A percentile compares a stretch with the other conserved stretches of the same genome.
Conservation (phyloP, 1,140 invertebrate species). For the Drosophila quadrilineata region DNA sequence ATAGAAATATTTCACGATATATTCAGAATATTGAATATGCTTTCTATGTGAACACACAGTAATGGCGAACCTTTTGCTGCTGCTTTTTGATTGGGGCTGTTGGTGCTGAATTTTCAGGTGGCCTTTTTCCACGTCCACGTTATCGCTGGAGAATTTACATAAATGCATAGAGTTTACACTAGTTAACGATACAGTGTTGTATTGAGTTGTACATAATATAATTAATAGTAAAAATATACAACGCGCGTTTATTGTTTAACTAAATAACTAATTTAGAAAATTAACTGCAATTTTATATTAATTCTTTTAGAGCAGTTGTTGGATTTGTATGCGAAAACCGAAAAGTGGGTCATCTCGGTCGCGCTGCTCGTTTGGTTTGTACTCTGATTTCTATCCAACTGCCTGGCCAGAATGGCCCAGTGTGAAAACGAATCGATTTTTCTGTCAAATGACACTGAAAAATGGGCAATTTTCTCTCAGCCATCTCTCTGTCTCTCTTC, state of each 20-base stretch:
- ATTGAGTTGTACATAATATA: slow-evolving; percentile 65
- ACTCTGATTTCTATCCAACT: slow-evolving; percentile 74
- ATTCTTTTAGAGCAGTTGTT: slow-evolving; percentile 66
- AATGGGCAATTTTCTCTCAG: slow-evolving; percentile 65
- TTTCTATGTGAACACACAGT: too few species aligned
- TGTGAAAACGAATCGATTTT: slow-evolving; percentile 71
- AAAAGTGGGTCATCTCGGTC: slow-evolving; percentile 81
- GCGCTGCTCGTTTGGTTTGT: slow-evolving; percentile 74
- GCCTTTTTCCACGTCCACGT: slow-evolving; percentile 68
- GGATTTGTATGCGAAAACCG: slow-evolving; percentile 75
- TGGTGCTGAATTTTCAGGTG: slow-evolving; percentile 65
- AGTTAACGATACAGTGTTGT: slow-evolving; percentile 42
- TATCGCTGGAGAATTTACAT: slow-evolving; percentile 68
- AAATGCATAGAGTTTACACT: slow-evolving; percentile 78
- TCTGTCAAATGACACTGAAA: slow-evolving; percentile 73
- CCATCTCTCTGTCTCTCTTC: too few species aligned
- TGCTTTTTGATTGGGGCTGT: slow-evolving; percentile 46
- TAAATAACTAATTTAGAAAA: slow-evolving; percentile 63
- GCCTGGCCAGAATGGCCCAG: slow-evolving; percentile 62
- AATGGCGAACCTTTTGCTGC: slow-evolving; percentile 66
- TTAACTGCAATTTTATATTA: slow-evolving; percentile 47
- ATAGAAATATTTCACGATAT: too few species aligned
- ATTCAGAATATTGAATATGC: too few species aligned
- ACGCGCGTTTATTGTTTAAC: slow-evolving; percentile 29
- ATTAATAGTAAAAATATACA: too few species aligned